These are phyloP conservation scores for Thryonomys swinderianus DNA, from an alignment of 2,113 vertebrate genomes.

Conservation along the genomic window DNA sequence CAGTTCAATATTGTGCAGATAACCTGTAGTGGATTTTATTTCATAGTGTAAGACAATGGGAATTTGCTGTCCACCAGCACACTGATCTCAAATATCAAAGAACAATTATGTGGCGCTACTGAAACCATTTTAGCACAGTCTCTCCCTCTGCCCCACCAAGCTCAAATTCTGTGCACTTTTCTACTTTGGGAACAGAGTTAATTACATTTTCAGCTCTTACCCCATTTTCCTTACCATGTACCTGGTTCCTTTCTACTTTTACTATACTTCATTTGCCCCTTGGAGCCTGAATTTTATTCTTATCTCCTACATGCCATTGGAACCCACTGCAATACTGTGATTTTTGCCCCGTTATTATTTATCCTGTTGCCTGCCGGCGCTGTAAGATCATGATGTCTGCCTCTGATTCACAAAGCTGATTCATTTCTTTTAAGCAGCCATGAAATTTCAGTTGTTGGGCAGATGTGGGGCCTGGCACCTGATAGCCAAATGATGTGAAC, in stretches of 20 bases:
- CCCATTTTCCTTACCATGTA: no score
- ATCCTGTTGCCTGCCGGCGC: not conserved
- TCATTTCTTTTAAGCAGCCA: not conserved
- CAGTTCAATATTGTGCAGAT: not conserved
- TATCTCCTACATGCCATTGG: fast-evolving
- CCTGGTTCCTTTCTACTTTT: not conserved
- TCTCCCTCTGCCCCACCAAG: no score
- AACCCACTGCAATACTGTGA: not conserved
- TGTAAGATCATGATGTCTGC: not conserved
- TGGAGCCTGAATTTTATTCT: not conserved
- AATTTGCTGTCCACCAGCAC: not conserved
- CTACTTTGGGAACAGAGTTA: not conserved
- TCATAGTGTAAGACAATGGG: not conserved
- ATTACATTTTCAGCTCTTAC: not conserved
- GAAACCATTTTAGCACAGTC: not conserved
- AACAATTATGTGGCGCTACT: not conserved
- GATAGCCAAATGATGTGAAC: not conserved
- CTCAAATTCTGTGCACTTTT: conserved; percentile 12
- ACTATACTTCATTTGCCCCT: not conserved
- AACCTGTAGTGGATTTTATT: not conserved
- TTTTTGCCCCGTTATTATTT: not conserved
- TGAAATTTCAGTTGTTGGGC: not conserved
- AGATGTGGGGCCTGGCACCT: not conserved
- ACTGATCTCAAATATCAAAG: conserved; percentile 14
- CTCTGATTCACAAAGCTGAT: not conserved